Evolutionary conservation across 2,113 vertebrate genomes (phyloP).

Genomic region (Halcyon senegalensis): DNA sequence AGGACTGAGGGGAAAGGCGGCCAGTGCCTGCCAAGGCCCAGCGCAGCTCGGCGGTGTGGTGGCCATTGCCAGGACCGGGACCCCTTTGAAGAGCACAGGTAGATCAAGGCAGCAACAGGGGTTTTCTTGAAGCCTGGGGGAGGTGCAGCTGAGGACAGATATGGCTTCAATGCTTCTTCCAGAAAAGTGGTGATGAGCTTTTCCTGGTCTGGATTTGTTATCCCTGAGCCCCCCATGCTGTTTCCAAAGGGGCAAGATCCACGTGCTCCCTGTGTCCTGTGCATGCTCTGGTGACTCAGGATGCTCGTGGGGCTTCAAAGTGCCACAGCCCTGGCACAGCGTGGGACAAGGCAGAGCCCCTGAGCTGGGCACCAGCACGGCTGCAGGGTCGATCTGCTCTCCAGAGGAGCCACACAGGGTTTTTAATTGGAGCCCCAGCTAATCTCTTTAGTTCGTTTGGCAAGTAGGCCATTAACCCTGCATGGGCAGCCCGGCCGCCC

Average conservation of each 20-base stretch:
- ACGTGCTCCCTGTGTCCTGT: accelerated
- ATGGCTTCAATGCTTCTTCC: not conserved
- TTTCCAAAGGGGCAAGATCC: accelerated
- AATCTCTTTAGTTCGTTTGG: not conserved
- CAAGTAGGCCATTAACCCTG: not conserved
- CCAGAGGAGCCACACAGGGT: not conserved
- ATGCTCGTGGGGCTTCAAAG: not conserved
- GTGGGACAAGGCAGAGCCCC: not conserved
- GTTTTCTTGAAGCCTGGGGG: accelerated
- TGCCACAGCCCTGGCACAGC: accelerated
- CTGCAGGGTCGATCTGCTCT: not conserved
- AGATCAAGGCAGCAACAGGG: not conserved
- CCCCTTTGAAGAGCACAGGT: not conserved
- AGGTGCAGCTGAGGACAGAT: accelerated
- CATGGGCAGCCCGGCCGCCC: accelerated
- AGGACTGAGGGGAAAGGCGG: not conserved
- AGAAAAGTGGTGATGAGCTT: accelerated
- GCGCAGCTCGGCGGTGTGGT: accelerated
- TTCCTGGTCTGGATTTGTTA: accelerated
- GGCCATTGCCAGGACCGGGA: accelerated
- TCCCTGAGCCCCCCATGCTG: accelerated
- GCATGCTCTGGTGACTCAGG: not conserved
- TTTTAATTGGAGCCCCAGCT: not conserved
- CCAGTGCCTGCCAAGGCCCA: not conserved
- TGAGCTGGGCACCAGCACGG: not conserved